A percentile compares a stretch with the other conserved stretches of the same genome.
phyloP scores from a whole-genome alignment of 2,888 invertebrate genomes.

The Polyommatus iphigenia region DNA sequence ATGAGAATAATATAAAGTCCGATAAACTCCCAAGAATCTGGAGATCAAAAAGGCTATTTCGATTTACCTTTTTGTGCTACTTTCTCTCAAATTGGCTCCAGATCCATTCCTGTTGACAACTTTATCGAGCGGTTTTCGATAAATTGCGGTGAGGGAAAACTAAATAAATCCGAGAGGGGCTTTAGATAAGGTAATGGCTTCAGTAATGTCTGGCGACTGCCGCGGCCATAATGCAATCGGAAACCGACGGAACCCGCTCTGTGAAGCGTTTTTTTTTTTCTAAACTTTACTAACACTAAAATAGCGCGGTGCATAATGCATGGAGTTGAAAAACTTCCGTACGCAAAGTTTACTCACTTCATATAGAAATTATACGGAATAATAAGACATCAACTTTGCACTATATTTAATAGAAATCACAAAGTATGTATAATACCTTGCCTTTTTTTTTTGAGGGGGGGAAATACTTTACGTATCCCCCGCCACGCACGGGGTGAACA shows the following conservation, averaged over 20 bases:
- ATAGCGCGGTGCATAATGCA: conserved; percentile 3
- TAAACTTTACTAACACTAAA: conserved; percentile 23
- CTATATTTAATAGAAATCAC: background rate
- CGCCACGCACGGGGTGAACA: no score
- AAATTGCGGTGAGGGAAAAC: conserved; percentile 80
- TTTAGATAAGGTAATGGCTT: conserved; percentile 80
- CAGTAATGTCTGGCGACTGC: conserved; percentile 76
- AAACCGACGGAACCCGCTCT: conserved; percentile 62
- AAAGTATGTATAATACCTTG: background rate
- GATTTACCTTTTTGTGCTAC: conserved; percentile 65
- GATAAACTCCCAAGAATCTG: conserved; percentile 41
- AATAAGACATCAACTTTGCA: conserved; percentile 9
- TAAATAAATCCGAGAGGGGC: conserved; percentile 80
- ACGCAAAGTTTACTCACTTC: conserved; percentile 15
- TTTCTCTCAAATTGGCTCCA: conserved; percentile 75
- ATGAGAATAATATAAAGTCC: conserved; percentile 34
- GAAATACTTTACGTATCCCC: no score
- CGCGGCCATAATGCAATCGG: conserved; percentile 75
- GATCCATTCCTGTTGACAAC: conserved; percentile 79
- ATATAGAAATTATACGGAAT: conserved; percentile 19
- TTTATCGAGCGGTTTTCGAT: conserved; percentile 80
- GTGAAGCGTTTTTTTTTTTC: conserved; percentile 43
- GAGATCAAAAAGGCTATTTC: conserved; percentile 60
- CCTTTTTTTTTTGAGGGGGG: background rate
- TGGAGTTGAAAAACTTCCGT: conserved; percentile 5